Conservation (phyloP, 2,113 vertebrate species). For the Periophthalmodon schlosseri region DNA sequence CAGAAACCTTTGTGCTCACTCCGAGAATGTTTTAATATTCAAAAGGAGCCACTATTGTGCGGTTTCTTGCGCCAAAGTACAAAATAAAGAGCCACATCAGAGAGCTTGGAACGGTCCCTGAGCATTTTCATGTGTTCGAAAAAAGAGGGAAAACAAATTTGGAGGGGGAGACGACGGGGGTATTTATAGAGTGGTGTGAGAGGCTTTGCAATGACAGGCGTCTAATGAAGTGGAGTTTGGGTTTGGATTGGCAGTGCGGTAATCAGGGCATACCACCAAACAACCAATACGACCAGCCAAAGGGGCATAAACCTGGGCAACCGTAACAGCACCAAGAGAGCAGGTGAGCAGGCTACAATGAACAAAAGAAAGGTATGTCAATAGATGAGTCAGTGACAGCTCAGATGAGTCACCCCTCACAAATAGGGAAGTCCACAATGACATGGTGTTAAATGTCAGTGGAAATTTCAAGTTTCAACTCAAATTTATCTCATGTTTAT, state of each 20-base stretch:
- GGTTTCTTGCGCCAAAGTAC: constrained; percentile 75
- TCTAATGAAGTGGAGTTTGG: constrained; percentile 74
- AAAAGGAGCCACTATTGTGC: constrained; percentile 78
- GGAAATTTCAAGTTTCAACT: constrained; percentile 18
- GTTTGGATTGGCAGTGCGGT: constrained; percentile 77
- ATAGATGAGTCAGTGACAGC: constrained; percentile 37
- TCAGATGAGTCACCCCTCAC: constrained; percentile 41
- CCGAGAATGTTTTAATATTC: constrained; percentile 83
- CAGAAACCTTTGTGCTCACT: constrained; percentile 73
- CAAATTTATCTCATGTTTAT: not conserved
- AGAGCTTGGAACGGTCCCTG: constrained; percentile 70
- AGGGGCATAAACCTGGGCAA: constrained; percentile 34
- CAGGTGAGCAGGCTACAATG: not conserved
- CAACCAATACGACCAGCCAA: not conserved
- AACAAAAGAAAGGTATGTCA: not conserved
- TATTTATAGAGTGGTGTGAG: constrained; percentile 82
- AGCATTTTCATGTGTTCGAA: constrained; percentile 77
- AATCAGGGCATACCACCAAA: constrained; percentile 64
- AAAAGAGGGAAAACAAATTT: constrained; percentile 79
- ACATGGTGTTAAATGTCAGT: constrained; percentile 13
- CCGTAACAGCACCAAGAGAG: not conserved
- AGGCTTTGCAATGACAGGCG: constrained; percentile 74
- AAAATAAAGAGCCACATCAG: constrained; percentile 83
- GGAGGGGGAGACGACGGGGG: constrained; percentile 66
- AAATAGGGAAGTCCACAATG: constrained; percentile 50